Conservation (phyloP, 2,113 vertebrate species). For the Sapajus apella region DNA sequence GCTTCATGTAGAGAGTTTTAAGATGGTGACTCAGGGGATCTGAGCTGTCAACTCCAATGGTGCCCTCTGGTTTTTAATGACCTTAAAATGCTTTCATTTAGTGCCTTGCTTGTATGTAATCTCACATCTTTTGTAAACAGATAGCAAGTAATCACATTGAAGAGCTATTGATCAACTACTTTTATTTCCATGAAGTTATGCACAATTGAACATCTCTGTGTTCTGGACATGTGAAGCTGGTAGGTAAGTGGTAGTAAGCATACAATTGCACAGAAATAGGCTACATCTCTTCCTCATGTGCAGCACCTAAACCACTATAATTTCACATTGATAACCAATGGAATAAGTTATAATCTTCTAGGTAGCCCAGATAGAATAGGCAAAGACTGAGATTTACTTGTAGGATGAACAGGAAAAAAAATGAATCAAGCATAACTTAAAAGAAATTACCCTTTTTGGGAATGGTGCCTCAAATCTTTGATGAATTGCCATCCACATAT, state of each 20-base stretch:
- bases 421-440: constrained; percentile 77
- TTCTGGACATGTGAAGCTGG: constrained; percentile 88
- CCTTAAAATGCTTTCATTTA: constrained; percentile 88
- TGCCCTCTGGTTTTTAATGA: constrained; percentile 19
- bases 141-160: constrained; percentile 91
- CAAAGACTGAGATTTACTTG: constrained; percentile 88
- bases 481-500: constrained; percentile 79
- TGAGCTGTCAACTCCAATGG: constrained; percentile 82
- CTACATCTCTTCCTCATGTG: constrained; percentile 90
- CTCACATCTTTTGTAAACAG: constrained; percentile 87
- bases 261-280: constrained; percentile 93
- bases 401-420: constrained; percentile 80
- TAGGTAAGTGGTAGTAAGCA: constrained; percentile 90
- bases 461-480: constrained; percentile 84
- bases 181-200: constrained; percentile 92
- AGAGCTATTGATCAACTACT: constrained; percentile 90
- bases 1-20: not conserved
- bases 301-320: constrained; percentile 86
- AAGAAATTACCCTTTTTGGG: constrained; percentile 87
- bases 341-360: constrained; percentile 87
- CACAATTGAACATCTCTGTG: constrained; percentile 90
- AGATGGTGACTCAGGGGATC: constrained; percentile 90
- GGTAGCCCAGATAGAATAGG: constrained; percentile 86
- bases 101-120: constrained; percentile 87
- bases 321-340: constrained; percentile 88